A percentile compares a stretch with the other conserved stretches of the same genome.
phyloP scores from a whole-genome alignment of 2,113 vertebrate genomes.

The Silurus glanis region DNA sequence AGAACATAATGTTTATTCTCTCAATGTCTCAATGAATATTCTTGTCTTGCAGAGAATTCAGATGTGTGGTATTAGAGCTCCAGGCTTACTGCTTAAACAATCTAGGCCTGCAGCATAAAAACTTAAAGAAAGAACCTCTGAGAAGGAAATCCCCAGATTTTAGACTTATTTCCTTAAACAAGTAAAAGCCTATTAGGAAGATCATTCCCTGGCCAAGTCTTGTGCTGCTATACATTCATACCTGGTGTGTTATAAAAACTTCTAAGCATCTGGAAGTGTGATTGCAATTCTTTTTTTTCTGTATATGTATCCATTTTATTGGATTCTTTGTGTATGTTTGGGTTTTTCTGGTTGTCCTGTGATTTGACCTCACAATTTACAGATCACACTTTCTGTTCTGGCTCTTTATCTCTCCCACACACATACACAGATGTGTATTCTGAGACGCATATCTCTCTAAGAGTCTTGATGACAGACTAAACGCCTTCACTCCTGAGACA shows the following conservation, averaged over 20 bases:
- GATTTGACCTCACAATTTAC: not conserved
- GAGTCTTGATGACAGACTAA: conserved; percentile 34
- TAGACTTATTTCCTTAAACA: conserved; percentile 52
- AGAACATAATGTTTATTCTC: not conserved
- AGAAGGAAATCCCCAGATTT: conserved; percentile 60
- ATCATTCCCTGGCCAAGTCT: conserved; percentile 51
- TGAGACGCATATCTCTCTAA: conserved; percentile 3
- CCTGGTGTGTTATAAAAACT: conserved; percentile 17
- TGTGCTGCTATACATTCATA: conserved; percentile 55
- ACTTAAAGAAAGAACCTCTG: conserved; percentile 48
- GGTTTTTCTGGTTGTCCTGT: not conserved
- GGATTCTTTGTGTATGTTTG: not conserved
- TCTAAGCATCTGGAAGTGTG: conserved; percentile 50
- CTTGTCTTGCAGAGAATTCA: not conserved
- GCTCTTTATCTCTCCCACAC: not conserved
- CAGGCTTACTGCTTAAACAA: conserved; percentile 63
- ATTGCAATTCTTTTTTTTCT: not conserved
- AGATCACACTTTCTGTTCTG: not conserved
- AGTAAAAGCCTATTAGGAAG: conserved; percentile 56
- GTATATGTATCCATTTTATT: not conserved
- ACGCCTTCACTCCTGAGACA: conserved; percentile 24
- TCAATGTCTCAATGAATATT: not conserved
- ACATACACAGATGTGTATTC: not conserved
- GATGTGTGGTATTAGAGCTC: conserved; percentile 42
- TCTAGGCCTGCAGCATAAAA: conserved; percentile 53